Percentiles rank a stretch among this genome's conserved stretches.
Conservation (phyloP, 92 coral and sea anemone species). For the Palythoa caribaeorum region DNA sequence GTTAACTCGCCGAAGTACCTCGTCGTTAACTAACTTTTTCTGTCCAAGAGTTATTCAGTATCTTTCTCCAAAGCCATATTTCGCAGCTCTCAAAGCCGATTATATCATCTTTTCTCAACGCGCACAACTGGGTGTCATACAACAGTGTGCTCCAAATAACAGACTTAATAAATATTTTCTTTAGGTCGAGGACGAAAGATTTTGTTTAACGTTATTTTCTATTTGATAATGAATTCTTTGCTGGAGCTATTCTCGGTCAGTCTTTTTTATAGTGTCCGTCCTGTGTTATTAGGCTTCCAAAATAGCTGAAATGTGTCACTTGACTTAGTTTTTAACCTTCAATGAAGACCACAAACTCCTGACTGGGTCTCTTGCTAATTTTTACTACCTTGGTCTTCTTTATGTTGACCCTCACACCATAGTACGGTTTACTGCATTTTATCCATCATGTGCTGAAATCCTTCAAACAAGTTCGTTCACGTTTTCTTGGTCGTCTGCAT, state of each 20-base stretch:
- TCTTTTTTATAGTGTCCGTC: conserved; percentile 21
- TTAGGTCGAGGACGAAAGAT: conserved; percentile 16
- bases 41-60: conserved; percentile 6
- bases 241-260: conserved; percentile 39
- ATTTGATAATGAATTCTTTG: conserved; percentile 26
- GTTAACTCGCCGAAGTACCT: conserved; percentile 4
- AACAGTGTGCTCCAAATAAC: conserved; percentile 42
- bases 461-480: conserved; percentile 19
- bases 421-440: background rate
- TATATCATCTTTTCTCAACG: conserved; percentile 11
- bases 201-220: background rate
- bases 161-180: conserved; percentile 4
- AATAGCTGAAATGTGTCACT: conserved; percentile 16
- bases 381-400: conserved; percentile 49
- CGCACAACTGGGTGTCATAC: conserved; percentile 20
- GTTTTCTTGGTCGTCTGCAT: conserved; percentile 37
- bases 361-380: conserved; percentile 29
- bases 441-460: conserved; percentile 40
- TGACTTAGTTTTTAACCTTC: conserved; percentile 14
- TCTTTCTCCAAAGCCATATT: too few relatives aligned
- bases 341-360: conserved; percentile 36
- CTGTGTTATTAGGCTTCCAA: conserved; percentile 43
- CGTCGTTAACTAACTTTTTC: conserved; percentile 29
- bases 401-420: conserved; percentile 43
- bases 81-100: too few relatives aligned